Evolutionary conservation across 2,797 vertebrate genomes (phyloP), one percentile per base, ranked within the genome.

Genomic region (Sylvia borin): DNA sequence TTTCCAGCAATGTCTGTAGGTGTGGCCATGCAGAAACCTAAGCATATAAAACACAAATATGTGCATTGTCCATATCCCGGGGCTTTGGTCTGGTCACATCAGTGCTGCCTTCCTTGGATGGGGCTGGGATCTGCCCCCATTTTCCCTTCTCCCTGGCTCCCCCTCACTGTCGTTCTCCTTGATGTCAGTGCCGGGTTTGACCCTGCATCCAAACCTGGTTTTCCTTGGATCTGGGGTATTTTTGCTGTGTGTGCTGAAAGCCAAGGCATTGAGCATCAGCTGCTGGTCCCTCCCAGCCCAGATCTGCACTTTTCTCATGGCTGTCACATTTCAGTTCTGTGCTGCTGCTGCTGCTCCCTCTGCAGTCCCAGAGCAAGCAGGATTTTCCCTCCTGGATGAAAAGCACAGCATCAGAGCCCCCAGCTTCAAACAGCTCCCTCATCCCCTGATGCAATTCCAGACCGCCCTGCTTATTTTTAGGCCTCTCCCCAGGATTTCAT

Each of bases 381-480:
- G 54, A 2, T 62, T 88, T 86, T 61, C 70, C 71, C 55, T 79
- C 62, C 34, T 18, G 11, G 24, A 61, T 32, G 29, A 88, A 58
- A 20, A 66, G 31, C 53, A 32, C n/a, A 53, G 25, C 18, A 12
- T 42, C 13, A 26, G 34, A 87, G 31, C 38, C 54, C 61, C 25
- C n/a, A 32, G 1, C 32, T 67, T 58, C 64, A 87, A 71, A 79
- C 27, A 79, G 45, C 51, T 70, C 55, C 43, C 0, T 71, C 38
- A 62, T 75, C 71, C 85, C 62, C 64, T 20, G 48, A 7, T 22
- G 22, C 62, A 64, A 50, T 79, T 76, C 43, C 76, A 74, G 77
- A 60, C 58, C 70, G 40, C 36, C 89, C 40, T 93, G 78, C 82
- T 88, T 85, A 61, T 77, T 87, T 92, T 50, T 10, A 85, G 71